These are phyloP conservation scores for Maccullochella peelii DNA, from an alignment of 2,113 vertebrate genomes.

Conservation along the genomic window DNA sequence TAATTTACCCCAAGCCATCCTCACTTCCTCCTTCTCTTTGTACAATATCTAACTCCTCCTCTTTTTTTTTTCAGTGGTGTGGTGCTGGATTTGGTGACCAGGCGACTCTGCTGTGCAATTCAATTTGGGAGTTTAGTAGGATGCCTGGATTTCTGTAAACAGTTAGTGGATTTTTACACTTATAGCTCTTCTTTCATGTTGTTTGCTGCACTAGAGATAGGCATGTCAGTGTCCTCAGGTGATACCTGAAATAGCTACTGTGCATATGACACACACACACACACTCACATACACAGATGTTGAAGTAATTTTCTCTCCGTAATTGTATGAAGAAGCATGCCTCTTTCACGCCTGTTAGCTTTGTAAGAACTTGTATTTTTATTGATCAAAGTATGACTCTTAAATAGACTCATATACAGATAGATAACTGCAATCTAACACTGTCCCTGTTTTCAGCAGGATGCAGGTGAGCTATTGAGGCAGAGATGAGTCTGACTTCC, in stretches of 20 bases:
- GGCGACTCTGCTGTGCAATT: constrained; percentile 17
- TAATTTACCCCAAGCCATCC: not conserved
- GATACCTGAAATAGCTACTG: constrained; percentile 49
- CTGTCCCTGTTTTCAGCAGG: constrained; percentile 71
- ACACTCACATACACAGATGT: constrained; percentile 9
- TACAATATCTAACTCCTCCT: not conserved
- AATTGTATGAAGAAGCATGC: constrained; percentile 4
- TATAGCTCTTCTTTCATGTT: constrained; percentile 19
- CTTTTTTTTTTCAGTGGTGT: not conserved
- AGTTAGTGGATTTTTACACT: constrained; percentile 15
- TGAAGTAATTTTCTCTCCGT: constrained; percentile 7
- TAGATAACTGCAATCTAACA: not conserved
- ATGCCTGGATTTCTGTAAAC: constrained; percentile 44
- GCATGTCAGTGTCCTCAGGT: constrained; percentile 32
- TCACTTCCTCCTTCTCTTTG: not conserved
- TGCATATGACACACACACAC: constrained; percentile 33
- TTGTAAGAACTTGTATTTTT: not conserved
- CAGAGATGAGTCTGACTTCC: constrained; percentile 97
- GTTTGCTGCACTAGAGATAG: not conserved
- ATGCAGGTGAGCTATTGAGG: constrained; percentile 84
- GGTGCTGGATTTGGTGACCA: constrained; percentile 2
- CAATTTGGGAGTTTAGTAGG: constrained; percentile 25
- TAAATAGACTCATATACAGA: not conserved
- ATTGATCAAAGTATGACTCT: not conserved
- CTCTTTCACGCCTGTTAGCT: not conserved